Evolutionary conservation across 2,888 invertebrate genomes (phyloP), one percentile per base, ranked within the genome.

Genomic region (Spialia ferax): DNA sequence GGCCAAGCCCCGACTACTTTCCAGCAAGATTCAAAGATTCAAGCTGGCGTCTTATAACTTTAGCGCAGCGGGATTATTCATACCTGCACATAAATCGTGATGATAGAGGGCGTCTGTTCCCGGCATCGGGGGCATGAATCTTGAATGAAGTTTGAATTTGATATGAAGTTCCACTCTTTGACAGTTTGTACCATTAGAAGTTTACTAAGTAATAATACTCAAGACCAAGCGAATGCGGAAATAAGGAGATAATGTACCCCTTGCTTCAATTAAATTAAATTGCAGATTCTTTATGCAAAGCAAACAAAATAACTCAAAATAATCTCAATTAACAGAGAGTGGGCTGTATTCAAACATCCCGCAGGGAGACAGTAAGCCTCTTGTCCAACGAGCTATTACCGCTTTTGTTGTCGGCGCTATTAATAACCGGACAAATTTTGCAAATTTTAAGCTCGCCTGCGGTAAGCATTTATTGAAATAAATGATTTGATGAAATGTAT

Each of bases 1-100:
- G 66, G 60, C 42, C 57, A 52, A 63, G 38, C 22, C 54, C 66
- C 38, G 52, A 66, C 60, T 54, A 45, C 66, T 55, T 67, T 55
- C 32, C 29, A 60, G 22, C 32, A 60, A 35, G 38, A 23, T 61
- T 23, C 32, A 32, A 60, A 35, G 38, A 23, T 61, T 23, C 32
- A 32, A 60, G 45, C 52, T 23, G 45, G 45, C 45, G 54, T 55
- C 48, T 32, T 66, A 45, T 48, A 66, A 61, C 60, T 61, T 22
- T 42, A 54, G 45, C 60, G 32, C 52, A 54, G 11, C 65, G 52
- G 38, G 29, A 42, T 66, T 66, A 66, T 66, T 61, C 66, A 61
- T 61, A 54, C 54, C 22, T 42, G 20, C 42, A 29, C 59, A 52
- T 26, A 59, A 42, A 38, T 42, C 52, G 38, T 18, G 66, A 38